Percentiles rank a stretch among this genome's conserved stretches.
These are phyloP conservation scores for Saccostrea cuccullata DNA, from an alignment of 1,140 invertebrate species.

Conservation along the genomic window DNA sequence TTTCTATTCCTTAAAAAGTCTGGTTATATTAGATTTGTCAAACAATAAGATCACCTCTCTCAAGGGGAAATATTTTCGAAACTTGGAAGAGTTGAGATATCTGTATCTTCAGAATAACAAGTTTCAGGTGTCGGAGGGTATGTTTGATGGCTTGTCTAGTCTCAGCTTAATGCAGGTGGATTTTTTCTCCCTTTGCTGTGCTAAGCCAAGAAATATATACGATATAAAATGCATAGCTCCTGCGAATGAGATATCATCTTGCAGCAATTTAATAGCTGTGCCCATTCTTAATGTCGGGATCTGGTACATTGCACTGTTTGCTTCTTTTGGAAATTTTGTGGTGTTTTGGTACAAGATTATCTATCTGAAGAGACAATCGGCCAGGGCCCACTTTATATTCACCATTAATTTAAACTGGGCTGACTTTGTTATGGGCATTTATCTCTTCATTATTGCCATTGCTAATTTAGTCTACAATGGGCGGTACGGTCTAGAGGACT, in stretches of 20 bases:
- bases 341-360: constrained; percentile 82
- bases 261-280: constrained; percentile 82
- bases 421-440: constrained; percentile 82
- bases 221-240: constrained; percentile 78
- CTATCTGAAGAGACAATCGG: constrained; percentile 63
- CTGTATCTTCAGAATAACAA: constrained; percentile 17
- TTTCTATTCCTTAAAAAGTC: neutral
- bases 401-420: constrained; percentile 83
- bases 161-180: constrained; percentile 66
- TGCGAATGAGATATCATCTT: constrained; percentile 82
- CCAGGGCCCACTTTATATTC: constrained; percentile 82
- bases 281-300: constrained; percentile 81
- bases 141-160: constrained; percentile 10
- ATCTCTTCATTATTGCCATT: constrained; percentile 81
- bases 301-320: constrained; percentile 84
- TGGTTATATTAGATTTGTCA: neutral
- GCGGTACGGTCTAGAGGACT: constrained; percentile 80
- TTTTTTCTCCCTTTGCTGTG: constrained; percentile 82
- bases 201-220: constrained; percentile 73
- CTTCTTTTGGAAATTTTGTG: constrained; percentile 83
- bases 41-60: constrained; percentile 1
- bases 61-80: neutral
- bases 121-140: neutral
- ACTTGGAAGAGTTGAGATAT: neutral
- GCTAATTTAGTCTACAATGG: constrained; percentile 81